Evolutionary conservation across 2,888 invertebrate genomes (phyloP), one percentile per base, ranked within the genome.

Genomic region (Aspidiotus rigidus): DNA sequence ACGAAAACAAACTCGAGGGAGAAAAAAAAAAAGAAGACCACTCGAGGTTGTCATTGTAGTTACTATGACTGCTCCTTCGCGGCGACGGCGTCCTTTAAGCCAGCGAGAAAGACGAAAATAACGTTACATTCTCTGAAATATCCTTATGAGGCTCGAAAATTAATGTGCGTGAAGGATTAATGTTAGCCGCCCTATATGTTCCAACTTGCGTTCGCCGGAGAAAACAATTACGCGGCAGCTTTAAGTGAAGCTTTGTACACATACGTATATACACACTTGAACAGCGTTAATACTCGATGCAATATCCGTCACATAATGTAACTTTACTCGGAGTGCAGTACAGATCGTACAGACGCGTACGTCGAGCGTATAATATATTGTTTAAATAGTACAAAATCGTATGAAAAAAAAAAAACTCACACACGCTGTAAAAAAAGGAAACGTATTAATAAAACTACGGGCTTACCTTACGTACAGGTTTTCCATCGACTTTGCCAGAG

Each of bases 391-490:
- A 49, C 10, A 49, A 49, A 49, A 49, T 13, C 10, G 49, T 6
- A 49, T 11, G 49, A 49, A 49, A 49, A 49, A 49, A 49, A 49
- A n/a, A n/a, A 49, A 49, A 6, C 10, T 49, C 28, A 28, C 28
- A 28, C 28, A 1, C 28, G 28, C 28, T 28, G 28, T 28, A 28
- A 28, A 28, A 28, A 28, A 28, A 28, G 28, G 1, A 28, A 28
- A 28, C 28, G 28, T 28, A 28, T 28, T 28, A 28, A 28, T 28
- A 28, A 3, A 28, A 28, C 28, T 28, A 28, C 28, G 28, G n/a
- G 54, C 69, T 69, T 56, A 69, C 69, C 56, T 56, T 62, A 62
- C 63, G 61, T 40, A 55, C 42, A 41, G 54, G 13, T 15, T 69
- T 69, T 15, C 49, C 39, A 17, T 69, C 69, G 44, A 53, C 53